Evolutionary conservation across 2,888 invertebrate species (phyloP).

Genomic region (Criorhina ranunculi): DNA sequence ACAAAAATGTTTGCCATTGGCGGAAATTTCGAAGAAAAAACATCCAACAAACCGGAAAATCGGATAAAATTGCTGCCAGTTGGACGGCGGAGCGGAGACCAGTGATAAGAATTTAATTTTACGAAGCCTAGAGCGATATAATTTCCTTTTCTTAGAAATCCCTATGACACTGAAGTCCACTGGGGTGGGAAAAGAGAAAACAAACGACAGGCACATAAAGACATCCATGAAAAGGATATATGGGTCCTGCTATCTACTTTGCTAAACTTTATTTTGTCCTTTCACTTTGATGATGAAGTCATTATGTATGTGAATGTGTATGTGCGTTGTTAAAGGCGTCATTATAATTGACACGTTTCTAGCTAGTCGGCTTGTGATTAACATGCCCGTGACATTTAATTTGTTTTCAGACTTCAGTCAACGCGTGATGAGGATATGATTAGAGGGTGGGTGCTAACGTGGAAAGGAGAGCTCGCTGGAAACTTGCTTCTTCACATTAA

Average conservation of each 20-base stretch:
- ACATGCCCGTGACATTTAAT: constrained; percentile 25
- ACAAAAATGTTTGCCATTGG: background rate
- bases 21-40: background rate
- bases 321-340: constrained; percentile 10
- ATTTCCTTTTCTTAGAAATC: constrained; percentile 30
- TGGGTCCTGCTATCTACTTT: background rate
- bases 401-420: constrained; percentile 12
- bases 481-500: too few relatives aligned
- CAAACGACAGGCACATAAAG: background rate
- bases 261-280: background rate
- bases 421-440: background rate
- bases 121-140: constrained; percentile 22
- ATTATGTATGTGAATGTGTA: constrained; percentile 5
- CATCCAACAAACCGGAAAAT: constrained; percentile 14
- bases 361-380: constrained; percentile 19
- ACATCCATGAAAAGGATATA: background rate
- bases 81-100: background rate
- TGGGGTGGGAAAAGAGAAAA: background rate
- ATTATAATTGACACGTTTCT: constrained; percentile 22
- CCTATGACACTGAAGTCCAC: background rate
- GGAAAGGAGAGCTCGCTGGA: too few relatives aligned
- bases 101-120: constrained; percentile 44
- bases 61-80: background rate
- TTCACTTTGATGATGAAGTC: constrained; percentile 21
- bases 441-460: constrained; percentile 1